Evolutionary conservation across 2,113 vertebrate genomes (phyloP).

Genomic region (Anser cygnoides): DNA sequence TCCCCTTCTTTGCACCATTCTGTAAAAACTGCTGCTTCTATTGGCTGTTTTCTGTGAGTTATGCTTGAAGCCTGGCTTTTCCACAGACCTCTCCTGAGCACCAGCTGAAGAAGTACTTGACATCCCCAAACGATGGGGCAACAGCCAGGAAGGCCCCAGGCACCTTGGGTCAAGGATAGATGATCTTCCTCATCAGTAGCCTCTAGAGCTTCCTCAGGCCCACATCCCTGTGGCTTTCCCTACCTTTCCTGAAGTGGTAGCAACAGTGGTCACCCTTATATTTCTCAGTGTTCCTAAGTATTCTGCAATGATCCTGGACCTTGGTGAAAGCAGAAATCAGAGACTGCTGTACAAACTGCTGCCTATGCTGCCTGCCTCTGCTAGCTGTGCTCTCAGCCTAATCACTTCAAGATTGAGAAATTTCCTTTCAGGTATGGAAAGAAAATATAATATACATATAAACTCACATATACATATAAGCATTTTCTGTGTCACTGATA

Average conservation of each 20-base stretch:
- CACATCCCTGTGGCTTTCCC: background rate
- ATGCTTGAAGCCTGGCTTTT: too few species aligned
- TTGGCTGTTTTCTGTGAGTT: background rate
- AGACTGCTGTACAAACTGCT: background rate
- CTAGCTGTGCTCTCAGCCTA: background rate
- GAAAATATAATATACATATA: background rate
- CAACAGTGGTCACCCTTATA: background rate
- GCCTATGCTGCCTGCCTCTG: too few species aligned
- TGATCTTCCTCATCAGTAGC: background rate
- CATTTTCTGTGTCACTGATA: background rate
- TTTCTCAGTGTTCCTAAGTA: background rate
- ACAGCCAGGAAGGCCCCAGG: background rate
- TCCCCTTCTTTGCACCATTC: too few species aligned
- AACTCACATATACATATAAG: background rate
- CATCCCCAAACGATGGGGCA: background rate
- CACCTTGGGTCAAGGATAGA: background rate
- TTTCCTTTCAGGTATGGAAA: constrained; percentile 4
- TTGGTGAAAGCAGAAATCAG: background rate
- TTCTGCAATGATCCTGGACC: background rate
- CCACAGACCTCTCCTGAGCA: too few species aligned
- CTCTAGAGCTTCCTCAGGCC: background rate
- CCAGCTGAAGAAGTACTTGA: background rate
- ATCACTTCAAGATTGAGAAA: background rate
- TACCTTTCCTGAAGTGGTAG: rapidly evolving
- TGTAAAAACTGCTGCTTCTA: background rate